These are phyloP conservation scores for Cercocebus atys DNA, from an alignment of 2,113 vertebrate genomes.

Conservation along the genomic window DNA sequence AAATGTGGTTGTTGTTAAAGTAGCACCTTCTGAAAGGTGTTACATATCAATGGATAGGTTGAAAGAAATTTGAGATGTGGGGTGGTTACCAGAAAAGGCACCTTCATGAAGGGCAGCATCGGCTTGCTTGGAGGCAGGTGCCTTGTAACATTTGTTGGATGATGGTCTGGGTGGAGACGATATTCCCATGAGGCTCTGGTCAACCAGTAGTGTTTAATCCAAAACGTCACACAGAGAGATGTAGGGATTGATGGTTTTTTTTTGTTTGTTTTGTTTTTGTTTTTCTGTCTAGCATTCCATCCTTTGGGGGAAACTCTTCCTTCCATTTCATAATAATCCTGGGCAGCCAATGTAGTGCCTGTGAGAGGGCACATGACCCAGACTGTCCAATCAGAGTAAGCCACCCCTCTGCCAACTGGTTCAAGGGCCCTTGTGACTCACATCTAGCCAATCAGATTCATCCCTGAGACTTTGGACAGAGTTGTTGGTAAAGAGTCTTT, in stretches of 20 bases:
- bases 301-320: background rate
- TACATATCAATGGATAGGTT: accelerated
- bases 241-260: background rate
- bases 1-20: background rate
- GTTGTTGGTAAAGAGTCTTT: background rate
- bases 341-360: background rate
- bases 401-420: background rate
- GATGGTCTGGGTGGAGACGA: background rate
- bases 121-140: background rate
- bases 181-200: background rate
- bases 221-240: background rate
- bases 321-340: background rate
- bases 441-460: background rate
- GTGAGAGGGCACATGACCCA: background rate
- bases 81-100: background rate
- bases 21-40: background rate
- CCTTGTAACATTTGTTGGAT: background rate
- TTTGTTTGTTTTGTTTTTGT: background rate
- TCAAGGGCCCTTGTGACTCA: background rate
- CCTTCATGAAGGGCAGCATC: background rate
- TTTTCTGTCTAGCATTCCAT: background rate
- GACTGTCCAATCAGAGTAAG: background rate
- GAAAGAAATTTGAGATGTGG: background rate
- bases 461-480: background rate
- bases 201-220: background rate